phyloP scores from a whole-genome alignment of 1,140 invertebrate species.

The Portunus trituberculatus region DNA sequence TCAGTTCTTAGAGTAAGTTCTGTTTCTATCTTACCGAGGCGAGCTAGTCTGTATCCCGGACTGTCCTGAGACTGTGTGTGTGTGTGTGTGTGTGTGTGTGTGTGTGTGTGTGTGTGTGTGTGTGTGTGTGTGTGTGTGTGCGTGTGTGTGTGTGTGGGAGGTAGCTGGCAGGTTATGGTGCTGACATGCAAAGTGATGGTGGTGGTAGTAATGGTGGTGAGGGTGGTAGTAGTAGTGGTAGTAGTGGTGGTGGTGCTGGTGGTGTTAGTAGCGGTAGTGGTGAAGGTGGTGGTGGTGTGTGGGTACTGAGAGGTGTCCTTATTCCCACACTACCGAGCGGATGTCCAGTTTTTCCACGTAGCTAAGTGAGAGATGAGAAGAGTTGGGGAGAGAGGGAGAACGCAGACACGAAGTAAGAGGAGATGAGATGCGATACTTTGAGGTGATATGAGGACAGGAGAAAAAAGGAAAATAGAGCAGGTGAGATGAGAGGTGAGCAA shows the following conservation, averaged over 20 bases:
- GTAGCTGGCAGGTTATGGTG: too few relatives aligned
- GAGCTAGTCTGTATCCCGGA: too few relatives aligned
- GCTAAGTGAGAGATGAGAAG: not conserved
- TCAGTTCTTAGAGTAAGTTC: too few relatives aligned
- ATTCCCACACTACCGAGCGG: not conserved
- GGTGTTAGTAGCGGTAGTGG: not conserved
- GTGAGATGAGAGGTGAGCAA: too few relatives aligned
- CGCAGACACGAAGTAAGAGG: too few relatives aligned
- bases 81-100: not conserved
- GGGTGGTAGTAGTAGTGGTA: not conserved
- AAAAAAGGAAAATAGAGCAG: too few relatives aligned
- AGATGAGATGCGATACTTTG: too few relatives aligned
- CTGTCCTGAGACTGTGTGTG: not conserved
- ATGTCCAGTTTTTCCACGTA: not conserved
- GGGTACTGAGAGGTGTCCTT: not conserved
- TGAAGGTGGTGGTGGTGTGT: not conserved
- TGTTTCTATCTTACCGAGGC: too few relatives aligned
- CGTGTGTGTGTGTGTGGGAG: not conserved
- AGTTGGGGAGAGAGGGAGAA: too few relatives aligned
- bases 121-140: not conserved
- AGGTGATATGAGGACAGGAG: too few relatives aligned
- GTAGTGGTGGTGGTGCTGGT: not conserved
- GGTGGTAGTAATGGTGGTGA: not conserved
- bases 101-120: slow-evolving; percentile 6
- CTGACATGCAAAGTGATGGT: too few relatives aligned